Conservation (phyloP, 1,140 invertebrate genomes). For the Probaryconus sp. region DNA sequence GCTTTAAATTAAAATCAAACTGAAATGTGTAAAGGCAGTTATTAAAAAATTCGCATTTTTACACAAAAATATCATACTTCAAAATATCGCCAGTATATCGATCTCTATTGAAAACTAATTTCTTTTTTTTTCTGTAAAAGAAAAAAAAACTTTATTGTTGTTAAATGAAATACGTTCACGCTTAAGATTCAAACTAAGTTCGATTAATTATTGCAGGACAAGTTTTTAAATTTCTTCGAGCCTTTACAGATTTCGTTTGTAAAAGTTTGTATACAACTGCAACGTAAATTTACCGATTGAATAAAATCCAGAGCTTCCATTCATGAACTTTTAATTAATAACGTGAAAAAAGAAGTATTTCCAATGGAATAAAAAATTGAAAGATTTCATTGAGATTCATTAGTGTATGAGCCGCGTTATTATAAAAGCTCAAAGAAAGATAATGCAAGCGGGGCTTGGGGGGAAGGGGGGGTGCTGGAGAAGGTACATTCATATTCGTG, state of each 20-base stretch:
- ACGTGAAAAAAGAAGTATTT: conserved; percentile 32
- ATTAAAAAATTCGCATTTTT: no score
- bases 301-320: conserved; percentile 36
- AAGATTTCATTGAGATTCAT: conserved; percentile 55
- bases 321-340: conserved; percentile 61
- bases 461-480: no score
- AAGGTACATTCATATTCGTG: conserved; percentile 62
- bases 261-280: conserved; percentile 40
- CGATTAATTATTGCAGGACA: no score
- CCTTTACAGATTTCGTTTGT: conserved; percentile 15
- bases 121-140: no score
- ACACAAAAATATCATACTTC: no score
- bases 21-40: no score
- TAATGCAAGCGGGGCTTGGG: conserved; percentile 50
- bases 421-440: conserved; percentile 59
- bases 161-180: no score
- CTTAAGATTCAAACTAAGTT: no score
- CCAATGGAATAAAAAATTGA: conserved; percentile 32
- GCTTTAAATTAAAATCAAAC: no score
- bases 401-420: conserved; percentile 40
- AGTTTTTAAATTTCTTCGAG: conserved; percentile 39
- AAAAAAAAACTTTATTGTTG: no score
- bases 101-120: no score
- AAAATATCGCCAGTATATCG: no score
- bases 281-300: conserved; percentile 27